Evolutionary conservation across 37 sponge, comb jelly and placozoan genomes (phyloP).

Genomic region (Agelas oroides): DNA sequence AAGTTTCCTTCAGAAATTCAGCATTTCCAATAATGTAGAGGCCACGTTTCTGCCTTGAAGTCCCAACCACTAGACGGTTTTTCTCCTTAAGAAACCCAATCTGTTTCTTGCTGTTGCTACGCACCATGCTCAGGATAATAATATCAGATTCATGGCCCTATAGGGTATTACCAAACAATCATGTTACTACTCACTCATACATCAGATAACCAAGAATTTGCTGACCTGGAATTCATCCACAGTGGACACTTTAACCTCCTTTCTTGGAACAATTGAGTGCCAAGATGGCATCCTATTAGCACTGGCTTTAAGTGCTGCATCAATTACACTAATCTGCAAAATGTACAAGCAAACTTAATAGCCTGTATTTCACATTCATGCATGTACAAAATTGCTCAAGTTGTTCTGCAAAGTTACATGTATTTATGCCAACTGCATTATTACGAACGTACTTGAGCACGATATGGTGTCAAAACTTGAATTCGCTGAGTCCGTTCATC

Average conservation of each 20-base stretch:
- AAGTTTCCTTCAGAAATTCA: background rate
- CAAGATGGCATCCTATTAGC: background rate
- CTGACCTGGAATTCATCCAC: slow-evolving; percentile 53
- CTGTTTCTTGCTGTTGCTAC: slow-evolving; percentile 24
- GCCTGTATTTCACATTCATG: no score
- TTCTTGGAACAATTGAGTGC: background rate
- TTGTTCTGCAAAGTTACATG: no score
- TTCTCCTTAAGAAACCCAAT: slow-evolving; percentile 45
- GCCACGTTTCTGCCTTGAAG: slow-evolving; percentile 46
- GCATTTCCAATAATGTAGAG: slow-evolving; percentile 41
- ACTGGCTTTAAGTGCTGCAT: no score
- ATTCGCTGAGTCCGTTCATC: background rate
- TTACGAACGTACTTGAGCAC: slow-evolving; percentile 30
- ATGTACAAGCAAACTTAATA: no score
- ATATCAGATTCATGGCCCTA: slow-evolving; percentile 55
- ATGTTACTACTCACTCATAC: background rate
- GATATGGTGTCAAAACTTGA: slow-evolving; percentile 42
- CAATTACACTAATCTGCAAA: slow-evolving; percentile 8
- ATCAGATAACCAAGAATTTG: no score
- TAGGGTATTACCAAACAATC: background rate
- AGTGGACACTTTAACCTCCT: slow-evolving; percentile 13
- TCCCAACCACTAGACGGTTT: slow-evolving; percentile 36
- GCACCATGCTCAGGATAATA: slow-evolving; percentile 49
- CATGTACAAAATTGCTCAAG: no score
- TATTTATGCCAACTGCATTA: no score